Conservation (phyloP, 2,797 vertebrate genomes). For the Alcedo quadribrachys region DNA sequence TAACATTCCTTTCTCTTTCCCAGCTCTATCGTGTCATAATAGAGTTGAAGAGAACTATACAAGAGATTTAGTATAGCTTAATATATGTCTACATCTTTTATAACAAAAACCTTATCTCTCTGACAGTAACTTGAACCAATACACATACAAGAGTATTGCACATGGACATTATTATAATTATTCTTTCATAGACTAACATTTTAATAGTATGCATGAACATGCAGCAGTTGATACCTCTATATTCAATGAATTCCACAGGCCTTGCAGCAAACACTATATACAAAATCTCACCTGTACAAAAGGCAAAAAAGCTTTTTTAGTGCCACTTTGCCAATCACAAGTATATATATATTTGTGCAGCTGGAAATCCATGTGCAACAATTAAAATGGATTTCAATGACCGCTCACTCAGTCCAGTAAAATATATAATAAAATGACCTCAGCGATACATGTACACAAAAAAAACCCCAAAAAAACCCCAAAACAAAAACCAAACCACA, state of each 20-base stretch:
- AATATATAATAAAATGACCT: conserved; percentile 77
- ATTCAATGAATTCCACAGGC: conserved; percentile 88
- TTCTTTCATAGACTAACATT: conserved; percentile 87
- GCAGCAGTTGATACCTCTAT: conserved; percentile 88
- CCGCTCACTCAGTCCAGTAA: conserved; percentile 84
- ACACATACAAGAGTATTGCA: conserved; percentile 90
- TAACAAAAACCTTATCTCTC: conserved; percentile 78
- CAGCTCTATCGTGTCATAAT: conserved; percentile 67
- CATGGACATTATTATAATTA: conserved; percentile 87
- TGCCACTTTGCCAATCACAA: conserved; percentile 83
- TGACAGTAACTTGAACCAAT: conserved; percentile 85
- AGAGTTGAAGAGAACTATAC: conserved; percentile 79
- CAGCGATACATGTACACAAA: conserved; percentile 76
- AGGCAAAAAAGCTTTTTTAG: conserved; percentile 81
- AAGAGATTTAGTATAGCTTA: conserved; percentile 81
- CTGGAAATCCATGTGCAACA: conserved; percentile 80
- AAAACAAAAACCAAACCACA: conserved; percentile 66
- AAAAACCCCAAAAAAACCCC: neutral
- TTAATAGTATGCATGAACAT: conserved; percentile 88
- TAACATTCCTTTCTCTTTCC: conserved; percentile 59
- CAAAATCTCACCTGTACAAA: conserved; percentile 85
- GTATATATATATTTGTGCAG: conserved; percentile 81
- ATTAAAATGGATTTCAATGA: conserved; percentile 81
- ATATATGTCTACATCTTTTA: conserved; percentile 79
- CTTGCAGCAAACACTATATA: conserved; percentile 88